These are phyloP conservation scores for Procambarus virginalis DNA, from an alignment of 1,140 invertebrate species.

Conservation along the genomic window DNA sequence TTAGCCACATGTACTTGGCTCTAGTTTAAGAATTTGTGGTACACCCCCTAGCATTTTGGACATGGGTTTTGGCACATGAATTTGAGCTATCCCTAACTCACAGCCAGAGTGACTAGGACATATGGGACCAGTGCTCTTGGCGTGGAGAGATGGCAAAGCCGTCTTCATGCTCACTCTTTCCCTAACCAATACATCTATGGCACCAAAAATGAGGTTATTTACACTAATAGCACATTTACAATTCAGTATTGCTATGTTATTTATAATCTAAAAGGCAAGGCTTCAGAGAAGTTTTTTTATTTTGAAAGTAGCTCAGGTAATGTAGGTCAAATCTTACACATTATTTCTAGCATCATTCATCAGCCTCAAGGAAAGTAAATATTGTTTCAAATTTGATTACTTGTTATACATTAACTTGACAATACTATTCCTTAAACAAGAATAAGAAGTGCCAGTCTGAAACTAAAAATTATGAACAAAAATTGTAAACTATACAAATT, in stretches of 20 bases:
- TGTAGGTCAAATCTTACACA: slow-evolving; percentile 8
- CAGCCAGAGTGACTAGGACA: slow-evolving; percentile 40
- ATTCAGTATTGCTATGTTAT: slow-evolving; percentile 34
- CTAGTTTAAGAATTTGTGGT: slow-evolving; percentile 29
- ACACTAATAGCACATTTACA: slow-evolving; percentile 50
- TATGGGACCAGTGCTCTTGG: slow-evolving; percentile 26
- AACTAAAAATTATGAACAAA: background rate
- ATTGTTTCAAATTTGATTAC: background rate
- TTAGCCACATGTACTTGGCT: slow-evolving; percentile 20
- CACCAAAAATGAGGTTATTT: slow-evolving; percentile 41
- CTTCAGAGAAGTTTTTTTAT: slow-evolving; percentile 25
- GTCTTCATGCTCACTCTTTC: slow-evolving; percentile 14
- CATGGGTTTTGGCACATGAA: slow-evolving; percentile 52
- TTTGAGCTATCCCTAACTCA: slow-evolving; percentile 57
- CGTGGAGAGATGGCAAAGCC: slow-evolving; percentile 24
- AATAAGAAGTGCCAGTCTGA: background rate
- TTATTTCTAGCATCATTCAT: background rate
- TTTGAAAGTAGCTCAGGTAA: slow-evolving; percentile 6
- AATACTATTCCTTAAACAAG: background rate
- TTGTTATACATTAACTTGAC: background rate
- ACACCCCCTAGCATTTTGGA: slow-evolving; percentile 32
- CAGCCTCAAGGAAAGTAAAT: background rate
- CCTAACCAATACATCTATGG: slow-evolving; percentile 48
- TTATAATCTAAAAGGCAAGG: slow-evolving; percentile 47
- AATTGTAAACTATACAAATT: too few relatives aligned